Conservation (phyloP, 1,140 invertebrate species). For the Arion vulgaris region DNA sequence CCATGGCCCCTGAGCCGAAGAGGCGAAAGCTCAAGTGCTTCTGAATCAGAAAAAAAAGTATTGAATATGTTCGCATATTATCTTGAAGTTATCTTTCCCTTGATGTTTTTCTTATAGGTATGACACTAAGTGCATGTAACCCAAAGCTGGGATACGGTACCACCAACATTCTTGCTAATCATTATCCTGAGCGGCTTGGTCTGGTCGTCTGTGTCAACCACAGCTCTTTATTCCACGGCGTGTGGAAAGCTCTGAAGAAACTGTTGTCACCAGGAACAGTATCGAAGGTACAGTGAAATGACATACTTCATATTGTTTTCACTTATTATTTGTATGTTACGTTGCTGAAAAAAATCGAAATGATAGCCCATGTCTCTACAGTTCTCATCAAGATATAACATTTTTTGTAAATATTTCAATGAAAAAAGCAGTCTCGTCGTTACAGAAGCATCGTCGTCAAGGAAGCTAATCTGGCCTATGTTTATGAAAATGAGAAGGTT, state of each 20-base stretch:
- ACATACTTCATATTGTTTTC: background rate
- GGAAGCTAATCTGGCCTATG: too few species aligned
- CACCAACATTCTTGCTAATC: conserved; percentile 61
- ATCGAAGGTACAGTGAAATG: conserved; percentile 46
- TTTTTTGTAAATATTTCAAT: background rate
- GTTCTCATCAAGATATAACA: background rate
- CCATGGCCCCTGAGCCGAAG: too few species aligned
- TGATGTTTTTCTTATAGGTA: too few species aligned
- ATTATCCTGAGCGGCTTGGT: conserved; percentile 70
- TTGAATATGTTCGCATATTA: too few species aligned
- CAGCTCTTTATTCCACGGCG: conserved; percentile 66
- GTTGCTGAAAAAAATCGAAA: background rate
- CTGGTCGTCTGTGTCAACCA: conserved; percentile 68
- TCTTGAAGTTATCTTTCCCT: too few species aligned
- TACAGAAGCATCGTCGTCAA: too few species aligned
- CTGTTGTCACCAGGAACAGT: conserved; percentile 64
- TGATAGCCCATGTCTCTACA: background rate
- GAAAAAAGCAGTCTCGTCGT: background rate
- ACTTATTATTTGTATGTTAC: background rate
- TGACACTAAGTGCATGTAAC: conserved; percentile 68
- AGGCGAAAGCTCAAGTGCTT: too few species aligned
- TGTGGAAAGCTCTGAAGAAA: conserved; percentile 69
- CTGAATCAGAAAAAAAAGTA: too few species aligned
- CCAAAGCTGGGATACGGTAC: conserved; percentile 67
- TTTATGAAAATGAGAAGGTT: too few species aligned